A percentile compares a stretch with the other conserved stretches of the same genome.
phyloP scores from a whole-genome alignment of 2,797 vertebrate genomes.

The Catamblyrhynchus diadema region DNA sequence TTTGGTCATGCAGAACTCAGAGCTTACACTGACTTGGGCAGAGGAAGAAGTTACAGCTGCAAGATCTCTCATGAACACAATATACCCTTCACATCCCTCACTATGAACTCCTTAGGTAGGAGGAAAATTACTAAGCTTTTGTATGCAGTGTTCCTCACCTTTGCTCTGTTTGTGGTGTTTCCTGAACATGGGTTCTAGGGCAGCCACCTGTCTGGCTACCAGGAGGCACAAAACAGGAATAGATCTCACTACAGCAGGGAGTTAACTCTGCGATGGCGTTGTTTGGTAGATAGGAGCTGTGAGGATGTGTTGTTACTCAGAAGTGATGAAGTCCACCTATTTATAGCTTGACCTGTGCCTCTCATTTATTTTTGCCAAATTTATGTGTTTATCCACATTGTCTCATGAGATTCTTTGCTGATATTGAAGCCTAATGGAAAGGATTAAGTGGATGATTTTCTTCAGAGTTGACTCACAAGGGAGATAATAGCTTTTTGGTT shows the following conservation, averaged over 20 bases:
- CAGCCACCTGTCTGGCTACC: neutral
- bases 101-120: neutral
- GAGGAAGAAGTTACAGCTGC: neutral
- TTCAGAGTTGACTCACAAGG: neutral
- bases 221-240: neutral
- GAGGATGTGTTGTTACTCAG: neutral
- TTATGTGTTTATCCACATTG: accelerated
- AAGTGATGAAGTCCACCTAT: neutral
- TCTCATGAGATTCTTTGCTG: neutral
- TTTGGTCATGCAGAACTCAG: neutral
- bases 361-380: neutral
- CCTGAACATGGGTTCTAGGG: neutral
- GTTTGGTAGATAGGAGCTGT: neutral
- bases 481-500: neutral
- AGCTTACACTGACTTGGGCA: neutral
- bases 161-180: neutral
- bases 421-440: neutral
- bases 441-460: neutral
- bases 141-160: neutral
- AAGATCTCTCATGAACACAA: neutral
- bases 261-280: neutral
- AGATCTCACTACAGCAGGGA: neutral
- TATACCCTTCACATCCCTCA: neutral
- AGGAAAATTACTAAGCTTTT: neutral
- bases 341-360: neutral